phyloP scores from a whole-genome alignment of 2,113 vertebrate genomes.

The Dipodomys ordii region DNA sequence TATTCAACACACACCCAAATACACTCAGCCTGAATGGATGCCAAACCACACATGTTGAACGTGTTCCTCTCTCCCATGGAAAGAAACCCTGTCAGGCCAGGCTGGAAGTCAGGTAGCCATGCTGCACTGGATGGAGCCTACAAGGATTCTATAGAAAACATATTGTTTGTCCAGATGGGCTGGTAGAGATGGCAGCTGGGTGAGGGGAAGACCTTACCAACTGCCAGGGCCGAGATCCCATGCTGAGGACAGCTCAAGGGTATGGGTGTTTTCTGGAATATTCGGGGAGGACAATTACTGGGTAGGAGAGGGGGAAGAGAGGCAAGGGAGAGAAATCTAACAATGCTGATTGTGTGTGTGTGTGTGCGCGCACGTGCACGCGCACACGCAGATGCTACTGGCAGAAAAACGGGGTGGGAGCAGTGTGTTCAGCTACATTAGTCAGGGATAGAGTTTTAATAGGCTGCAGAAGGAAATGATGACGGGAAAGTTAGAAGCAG shows the following conservation, averaged over 20 bases:
- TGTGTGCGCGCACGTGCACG: not conserved
- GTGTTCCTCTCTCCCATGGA: constrained; percentile 70
- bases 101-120: constrained; percentile 55
- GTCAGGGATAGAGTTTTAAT: constrained; percentile 76
- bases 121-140: constrained; percentile 68
- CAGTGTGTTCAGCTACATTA: constrained; percentile 76
- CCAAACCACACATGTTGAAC: constrained; percentile 72
- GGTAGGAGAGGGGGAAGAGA: constrained; percentile 47
- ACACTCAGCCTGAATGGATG: constrained; percentile 20
- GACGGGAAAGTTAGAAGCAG: constrained; percentile 29
- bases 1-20: constrained; percentile 40
- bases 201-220: constrained; percentile 80
- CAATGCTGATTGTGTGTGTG: constrained; percentile 73
- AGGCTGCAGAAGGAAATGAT: constrained; percentile 70
- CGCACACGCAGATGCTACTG: constrained; percentile 69
- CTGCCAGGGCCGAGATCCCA: constrained; percentile 81
- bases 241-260: constrained; percentile 85
- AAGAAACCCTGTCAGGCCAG: constrained; percentile 78
- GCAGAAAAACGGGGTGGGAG: constrained; percentile 76
- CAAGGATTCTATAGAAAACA: constrained; percentile 84
- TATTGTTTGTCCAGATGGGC: constrained; percentile 88
- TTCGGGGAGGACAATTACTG: constrained; percentile 76
- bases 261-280: constrained; percentile 77
- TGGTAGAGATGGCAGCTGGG: constrained; percentile 85
- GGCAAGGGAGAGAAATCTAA: constrained; percentile 46